phyloP scores from a whole-genome alignment of 2,888 invertebrate species.

The Cantharis rustica region DNA sequence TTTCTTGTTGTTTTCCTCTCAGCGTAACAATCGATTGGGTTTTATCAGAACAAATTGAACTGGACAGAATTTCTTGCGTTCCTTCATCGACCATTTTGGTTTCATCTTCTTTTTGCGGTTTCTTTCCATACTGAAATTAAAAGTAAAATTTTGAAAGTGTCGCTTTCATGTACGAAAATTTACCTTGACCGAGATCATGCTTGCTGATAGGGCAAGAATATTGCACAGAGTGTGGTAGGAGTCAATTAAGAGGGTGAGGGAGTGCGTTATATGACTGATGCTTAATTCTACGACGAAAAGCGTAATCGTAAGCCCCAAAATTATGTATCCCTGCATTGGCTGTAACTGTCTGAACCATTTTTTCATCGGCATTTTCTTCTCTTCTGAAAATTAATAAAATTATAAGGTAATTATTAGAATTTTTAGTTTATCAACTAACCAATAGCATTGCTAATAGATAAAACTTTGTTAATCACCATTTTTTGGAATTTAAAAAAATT shows the following conservation, averaged over 20 bases:
- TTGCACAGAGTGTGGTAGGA: constrained; percentile 95
- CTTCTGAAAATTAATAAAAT: constrained; percentile 37
- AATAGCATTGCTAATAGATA: neutral
- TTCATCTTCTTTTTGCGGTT: neutral
- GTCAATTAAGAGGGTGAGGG: constrained; percentile 88
- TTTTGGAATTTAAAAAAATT: neutral
- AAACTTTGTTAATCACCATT: neutral
- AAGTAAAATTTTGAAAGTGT: neutral
- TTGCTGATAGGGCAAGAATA: constrained; percentile 82
- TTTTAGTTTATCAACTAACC: neutral
- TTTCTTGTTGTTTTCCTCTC: constrained; percentile 58
- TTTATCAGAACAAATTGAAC: constrained; percentile 15
- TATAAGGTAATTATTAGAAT: no score
- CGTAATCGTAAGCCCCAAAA: constrained; percentile 72
- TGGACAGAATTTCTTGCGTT: constrained; percentile 4
- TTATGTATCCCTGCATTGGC: constrained; percentile 74
- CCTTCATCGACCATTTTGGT: constrained; percentile 16
- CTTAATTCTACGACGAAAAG: constrained; percentile 84
- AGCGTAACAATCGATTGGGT: constrained; percentile 31
- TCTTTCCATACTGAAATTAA: constrained; percentile 18
- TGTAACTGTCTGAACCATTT: constrained; percentile 75
- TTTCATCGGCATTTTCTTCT: constrained; percentile 71
- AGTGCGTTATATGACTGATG: constrained; percentile 88
- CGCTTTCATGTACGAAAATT: constrained; percentile 27
- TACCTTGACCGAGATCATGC: constrained; percentile 80